Conservation (phyloP, 2,113 vertebrate species). For the Xiphophorus maculatus region DNA sequence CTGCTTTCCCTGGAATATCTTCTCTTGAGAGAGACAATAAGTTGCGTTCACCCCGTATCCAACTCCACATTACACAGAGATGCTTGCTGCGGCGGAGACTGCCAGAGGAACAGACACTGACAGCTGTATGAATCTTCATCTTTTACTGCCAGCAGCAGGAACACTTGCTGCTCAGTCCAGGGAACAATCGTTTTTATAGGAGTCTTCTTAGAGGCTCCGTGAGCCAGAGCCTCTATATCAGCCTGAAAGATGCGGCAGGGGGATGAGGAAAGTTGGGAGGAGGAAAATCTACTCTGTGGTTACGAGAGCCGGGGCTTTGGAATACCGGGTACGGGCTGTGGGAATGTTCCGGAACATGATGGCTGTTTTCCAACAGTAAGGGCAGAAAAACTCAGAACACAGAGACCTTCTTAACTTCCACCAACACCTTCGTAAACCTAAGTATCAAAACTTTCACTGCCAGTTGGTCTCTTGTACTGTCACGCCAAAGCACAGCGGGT, state of each 20-base stretch:
- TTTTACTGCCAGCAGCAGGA: constrained; percentile 51
- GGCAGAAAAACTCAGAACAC: background rate
- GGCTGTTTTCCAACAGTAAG: constrained; percentile 36
- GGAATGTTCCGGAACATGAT: constrained; percentile 38
- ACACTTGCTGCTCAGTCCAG: constrained; percentile 38
- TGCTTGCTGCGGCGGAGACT: constrained; percentile 23
- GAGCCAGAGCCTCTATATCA: constrained; percentile 39
- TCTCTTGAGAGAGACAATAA: background rate
- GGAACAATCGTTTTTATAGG: constrained; percentile 61
- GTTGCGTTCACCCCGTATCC: background rate
- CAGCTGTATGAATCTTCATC: constrained; percentile 49
- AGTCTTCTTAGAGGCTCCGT: constrained; percentile 19
- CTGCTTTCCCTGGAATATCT: background rate
- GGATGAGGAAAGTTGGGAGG: too few species aligned
- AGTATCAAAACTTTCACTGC: constrained; percentile 45
- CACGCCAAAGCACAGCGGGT: constrained; percentile 56
- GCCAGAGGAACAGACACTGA: constrained; percentile 45
- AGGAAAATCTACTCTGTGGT: constrained; percentile 30
- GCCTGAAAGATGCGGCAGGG: constrained; percentile 7
- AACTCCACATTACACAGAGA: constrained; percentile 1
- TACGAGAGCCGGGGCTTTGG: constrained; percentile 31
- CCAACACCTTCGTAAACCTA: constrained; percentile 37
- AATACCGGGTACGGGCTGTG: constrained; percentile 41
- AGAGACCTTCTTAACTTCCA: constrained; percentile 28
- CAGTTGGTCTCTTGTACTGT: constrained; percentile 37